Evolutionary conservation across 2,797 vertebrate species (phyloP), one percentile per base, ranked within the genome.

Genomic region (Sardinella longiceps): DNA sequence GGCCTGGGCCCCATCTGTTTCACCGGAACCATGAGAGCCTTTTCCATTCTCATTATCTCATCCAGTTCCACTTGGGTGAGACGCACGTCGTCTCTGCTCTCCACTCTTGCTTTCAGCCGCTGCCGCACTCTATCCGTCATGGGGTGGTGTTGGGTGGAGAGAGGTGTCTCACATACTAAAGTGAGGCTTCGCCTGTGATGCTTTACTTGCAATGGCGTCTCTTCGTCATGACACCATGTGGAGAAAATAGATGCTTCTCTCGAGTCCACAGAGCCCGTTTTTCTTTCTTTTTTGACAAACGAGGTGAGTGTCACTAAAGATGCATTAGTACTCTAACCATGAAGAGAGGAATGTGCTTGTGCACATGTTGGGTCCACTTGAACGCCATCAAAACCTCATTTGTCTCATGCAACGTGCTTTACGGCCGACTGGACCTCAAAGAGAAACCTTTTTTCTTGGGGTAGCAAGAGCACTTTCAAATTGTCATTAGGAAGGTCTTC

Each of bases 321-420:
- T 77, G 70, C 70, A 77, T 77, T 77, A 77, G 30, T 18, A 33
- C 30, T 20, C 33, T 20, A 1, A 20, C 12, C 5, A 37, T 77
- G 70, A 1, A 43, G 10, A 37, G 70, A 77, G 9, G 70, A 18
- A 39, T 39, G 18, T 39, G 70, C 33, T 18, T 4, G 39, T 74
- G 14, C 10, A 10, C 66, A 39, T 33, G 70, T 43, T 20, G 70
- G 70, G 15, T 20, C 70, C 33, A 77, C 70, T 77, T 43, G 15
- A 77, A 74, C 66, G 2, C 66, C 66, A 74, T 74, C 66, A 74
- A 77, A 77, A 77, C 15, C 70, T 43, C 18, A 39, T 77, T 77
- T 77, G 18, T 20, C 15, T 39, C 33, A 77, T 43, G 37, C 20
- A 43, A 77, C 33, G 39, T 20, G 18, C 37, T 43, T 33, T 37